Base-by-base conservation (phyloP, 2,797 vertebrate species). In the Lepus oiostolus region DNA sequence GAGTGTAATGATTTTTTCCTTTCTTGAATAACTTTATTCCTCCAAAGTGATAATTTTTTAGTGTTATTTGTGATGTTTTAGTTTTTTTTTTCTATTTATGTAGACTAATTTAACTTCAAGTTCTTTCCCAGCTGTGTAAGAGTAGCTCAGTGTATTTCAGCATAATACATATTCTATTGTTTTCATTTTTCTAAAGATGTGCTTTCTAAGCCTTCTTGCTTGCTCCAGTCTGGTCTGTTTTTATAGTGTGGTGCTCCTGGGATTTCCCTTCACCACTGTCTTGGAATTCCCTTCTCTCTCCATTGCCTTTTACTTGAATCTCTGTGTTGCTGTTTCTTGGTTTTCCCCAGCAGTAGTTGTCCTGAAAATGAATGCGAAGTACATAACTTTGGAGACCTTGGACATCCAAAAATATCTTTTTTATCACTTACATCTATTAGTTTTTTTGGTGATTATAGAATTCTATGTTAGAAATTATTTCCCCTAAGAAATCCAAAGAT, bases 381-480 rank as follows among this genome's bases (percentile, higher is more conserved):
- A 76, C 8, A 12, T 92, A 77, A 38, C 84, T 70, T 65, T 63
- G 42, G 62, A 94, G 26, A 30, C 0, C 30, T 14, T 12, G 13
- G 10, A 60, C 7, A 52, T 70, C 32, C 58, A 47, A 30, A 63
- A 74, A 68, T 24, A 80, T 47, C 4, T 24, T 86, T 68, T 79
- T 71, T 8, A 72, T 80, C 32, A 90, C 2, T 42, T 35, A 62
- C 13, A 26, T 60, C 58, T 83, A 71, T 30, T 58, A 85, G 42
- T 86, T 30, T 22, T 94, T 76, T 85, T 81, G 16, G 22, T 76
- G 13, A 87, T 17, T 32, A 3, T 71, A 71, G 42, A 80, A 84
- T 92, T 32, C 42, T 71, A 65, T 67, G 24, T 88, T 81, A 85
- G 60, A 90, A 50, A 90, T 68, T 38, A 54, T 87, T 80, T 85